Evolutionary conservation across 2,113 vertebrate species (phyloP).

Genomic region (Clarias gariepinus): DNA sequence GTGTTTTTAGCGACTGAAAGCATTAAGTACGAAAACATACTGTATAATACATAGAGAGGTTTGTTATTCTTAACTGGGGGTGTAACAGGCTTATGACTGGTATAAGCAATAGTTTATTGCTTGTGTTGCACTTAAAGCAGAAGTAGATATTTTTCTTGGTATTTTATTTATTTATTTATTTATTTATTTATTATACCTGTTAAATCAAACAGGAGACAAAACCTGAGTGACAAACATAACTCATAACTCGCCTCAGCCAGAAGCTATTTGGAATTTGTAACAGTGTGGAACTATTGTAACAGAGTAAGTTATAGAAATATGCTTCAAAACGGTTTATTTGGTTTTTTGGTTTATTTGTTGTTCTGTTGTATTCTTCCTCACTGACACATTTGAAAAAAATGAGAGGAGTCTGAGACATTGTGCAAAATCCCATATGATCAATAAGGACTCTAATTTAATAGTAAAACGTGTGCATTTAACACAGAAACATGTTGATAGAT

Average conservation of each 20-base stretch:
- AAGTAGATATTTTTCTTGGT: background rate
- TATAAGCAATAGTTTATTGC: background rate
- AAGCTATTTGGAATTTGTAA: no score
- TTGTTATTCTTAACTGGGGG: background rate
- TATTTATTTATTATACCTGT: background rate
- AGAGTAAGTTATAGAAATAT: no score
- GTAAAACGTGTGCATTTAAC: background rate
- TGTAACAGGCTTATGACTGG: background rate
- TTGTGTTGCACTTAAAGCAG: background rate
- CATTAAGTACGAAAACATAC: background rate
- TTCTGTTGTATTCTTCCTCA: no score
- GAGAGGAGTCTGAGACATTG: background rate
- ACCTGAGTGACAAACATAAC: background rate
- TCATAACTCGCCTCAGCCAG: no score
- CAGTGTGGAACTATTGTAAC: no score
- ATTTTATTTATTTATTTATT: background rate
- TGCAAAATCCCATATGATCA: background rate
- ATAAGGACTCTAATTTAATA: background rate
- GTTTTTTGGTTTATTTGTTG: no score
- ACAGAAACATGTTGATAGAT: background rate
- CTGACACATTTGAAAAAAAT: background rate
- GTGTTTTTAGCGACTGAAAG: background rate
- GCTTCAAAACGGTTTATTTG: no score
- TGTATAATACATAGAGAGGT: background rate
- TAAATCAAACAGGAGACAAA: background rate